Evolutionary conservation across 2,797 vertebrate species (phyloP).

Genomic region (Cercopithecus neglectus): DNA sequence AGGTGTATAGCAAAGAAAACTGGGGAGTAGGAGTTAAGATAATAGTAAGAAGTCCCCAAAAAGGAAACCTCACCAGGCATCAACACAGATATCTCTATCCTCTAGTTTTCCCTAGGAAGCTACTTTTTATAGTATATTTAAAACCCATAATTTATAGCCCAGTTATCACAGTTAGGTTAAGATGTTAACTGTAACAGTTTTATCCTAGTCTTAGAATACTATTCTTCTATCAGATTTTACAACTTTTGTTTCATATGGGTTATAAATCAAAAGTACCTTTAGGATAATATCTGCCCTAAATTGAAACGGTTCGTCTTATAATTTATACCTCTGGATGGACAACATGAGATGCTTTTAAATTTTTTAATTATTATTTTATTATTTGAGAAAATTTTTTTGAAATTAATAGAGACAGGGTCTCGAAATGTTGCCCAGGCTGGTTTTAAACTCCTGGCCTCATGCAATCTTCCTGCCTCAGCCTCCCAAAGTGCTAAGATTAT

Average conservation of each 20-base stretch:
- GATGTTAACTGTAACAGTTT: conserved; percentile 4
- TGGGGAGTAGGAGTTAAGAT: neutral
- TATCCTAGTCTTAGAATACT: conserved; percentile 41
- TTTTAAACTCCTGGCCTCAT: neutral
- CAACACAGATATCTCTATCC: neutral
- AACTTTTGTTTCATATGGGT: conserved; percentile 15
- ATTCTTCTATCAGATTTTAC: conserved; percentile 34
- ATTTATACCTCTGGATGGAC: neutral
- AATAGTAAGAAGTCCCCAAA: neutral
- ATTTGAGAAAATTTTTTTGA: neutral
- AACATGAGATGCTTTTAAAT: neutral
- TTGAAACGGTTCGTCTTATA: neutral
- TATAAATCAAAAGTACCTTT: conserved; percentile 11
- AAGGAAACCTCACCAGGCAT: neutral
- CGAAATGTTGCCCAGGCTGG: neutral
- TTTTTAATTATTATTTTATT: neutral
- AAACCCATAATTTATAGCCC: conserved; percentile 35
- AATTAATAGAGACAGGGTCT: neutral
- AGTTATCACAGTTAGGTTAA: conserved; percentile 45
- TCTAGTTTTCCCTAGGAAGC: conserved; percentile 20
- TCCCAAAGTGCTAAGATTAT: neutral
- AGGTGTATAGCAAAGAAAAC: neutral
- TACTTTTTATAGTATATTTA: conserved; percentile 39
- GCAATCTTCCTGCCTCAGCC: neutral
- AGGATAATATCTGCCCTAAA: conserved; percentile 36